These are phyloP conservation scores for Buceros bicornis DNA, from an alignment of 2,797 vertebrate species.

Conservation along the genomic window DNA sequence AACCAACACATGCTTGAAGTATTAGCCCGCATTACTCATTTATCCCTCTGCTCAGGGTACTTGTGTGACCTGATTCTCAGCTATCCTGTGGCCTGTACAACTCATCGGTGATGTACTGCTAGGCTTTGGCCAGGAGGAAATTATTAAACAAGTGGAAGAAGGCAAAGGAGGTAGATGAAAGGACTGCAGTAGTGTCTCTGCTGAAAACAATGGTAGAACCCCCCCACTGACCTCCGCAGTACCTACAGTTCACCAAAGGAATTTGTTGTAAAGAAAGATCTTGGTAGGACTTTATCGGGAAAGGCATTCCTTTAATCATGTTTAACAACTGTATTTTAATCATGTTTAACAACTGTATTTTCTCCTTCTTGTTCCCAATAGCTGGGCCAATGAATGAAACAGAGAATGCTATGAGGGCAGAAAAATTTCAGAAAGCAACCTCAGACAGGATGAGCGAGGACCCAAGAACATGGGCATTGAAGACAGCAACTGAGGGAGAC, in stretches of 20 bases:
- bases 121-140: not conserved
- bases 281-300: not conserved
- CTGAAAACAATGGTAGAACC: not conserved
- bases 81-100: not conserved
- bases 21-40: not conserved
- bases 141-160: not conserved
- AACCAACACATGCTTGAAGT: not conserved
- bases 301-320: not conserved
- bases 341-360: not conserved
- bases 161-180: not conserved
- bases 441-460: not conserved
- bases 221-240: not conserved
- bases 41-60: not conserved
- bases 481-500: not conserved
- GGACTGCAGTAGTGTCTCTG: not conserved
- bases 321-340: not conserved
- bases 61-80: not conserved
- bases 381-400: not conserved
- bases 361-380: not conserved
- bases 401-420: not conserved
- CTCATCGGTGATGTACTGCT: not conserved
- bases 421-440: not conserved
- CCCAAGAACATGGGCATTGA: not conserved
- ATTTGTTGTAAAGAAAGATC: not conserved
- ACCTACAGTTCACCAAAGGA: not conserved